Percentiles rank a stretch among this genome's conserved stretches.
Evolutionary conservation across 2,797 vertebrate species (phyloP).

Genomic region (Erethizon dorsatum): DNA sequence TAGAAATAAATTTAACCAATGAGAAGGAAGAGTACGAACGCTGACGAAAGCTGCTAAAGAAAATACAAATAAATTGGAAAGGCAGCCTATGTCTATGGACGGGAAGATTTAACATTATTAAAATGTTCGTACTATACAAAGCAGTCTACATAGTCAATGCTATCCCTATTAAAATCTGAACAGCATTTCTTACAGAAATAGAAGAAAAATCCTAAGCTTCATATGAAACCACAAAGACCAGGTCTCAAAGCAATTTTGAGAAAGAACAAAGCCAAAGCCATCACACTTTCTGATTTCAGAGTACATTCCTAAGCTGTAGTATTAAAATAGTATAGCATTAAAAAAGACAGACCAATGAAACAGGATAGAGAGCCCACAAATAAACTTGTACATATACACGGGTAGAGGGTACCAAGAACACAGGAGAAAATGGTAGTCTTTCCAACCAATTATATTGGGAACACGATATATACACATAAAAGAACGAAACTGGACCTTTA

Average conservation of each 20-base stretch:
- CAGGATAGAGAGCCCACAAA: not conserved
- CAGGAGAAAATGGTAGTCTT: not conserved
- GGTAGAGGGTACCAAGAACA: not conserved
- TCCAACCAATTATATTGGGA: not conserved
- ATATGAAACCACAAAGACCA: not conserved
- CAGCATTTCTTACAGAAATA: not conserved
- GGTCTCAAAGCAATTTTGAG: not conserved
- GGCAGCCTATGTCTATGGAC: not conserved
- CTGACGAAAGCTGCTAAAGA: not conserved
- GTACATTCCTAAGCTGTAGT: not conserved
- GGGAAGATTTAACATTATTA: not conserved
- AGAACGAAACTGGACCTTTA: not conserved
- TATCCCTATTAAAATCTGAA: not conserved
- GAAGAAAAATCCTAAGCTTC: not conserved
- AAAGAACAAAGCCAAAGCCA: not conserved
- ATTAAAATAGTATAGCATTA: not conserved
- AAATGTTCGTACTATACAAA: not conserved
- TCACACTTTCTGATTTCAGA: not conserved
- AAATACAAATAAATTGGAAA: not conserved
- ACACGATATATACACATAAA: not conserved
- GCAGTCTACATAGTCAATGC: not conserved
- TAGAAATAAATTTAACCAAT: conserved; percentile 27
- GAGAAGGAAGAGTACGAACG: not conserved
- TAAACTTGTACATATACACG: not conserved
- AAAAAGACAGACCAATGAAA: not conserved